Conservation (phyloP, 2,888 invertebrate genomes). For the Nephrotoma flavescens region DNA sequence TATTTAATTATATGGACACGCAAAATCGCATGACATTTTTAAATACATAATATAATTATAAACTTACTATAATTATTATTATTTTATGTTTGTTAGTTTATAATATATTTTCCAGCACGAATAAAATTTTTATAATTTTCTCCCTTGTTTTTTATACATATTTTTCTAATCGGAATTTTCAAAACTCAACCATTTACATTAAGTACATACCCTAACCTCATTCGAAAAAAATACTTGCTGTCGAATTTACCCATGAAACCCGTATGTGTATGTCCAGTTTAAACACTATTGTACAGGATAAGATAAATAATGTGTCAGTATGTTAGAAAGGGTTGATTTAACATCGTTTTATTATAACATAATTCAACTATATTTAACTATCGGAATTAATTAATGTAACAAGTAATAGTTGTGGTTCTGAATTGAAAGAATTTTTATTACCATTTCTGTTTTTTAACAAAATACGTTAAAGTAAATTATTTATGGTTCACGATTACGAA, state of each 20-base stretch:
- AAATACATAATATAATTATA: neutral
- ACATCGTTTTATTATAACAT: neutral
- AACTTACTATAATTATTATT: neutral
- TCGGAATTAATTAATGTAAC: neutral
- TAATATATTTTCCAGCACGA: neutral
- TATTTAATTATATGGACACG: neutral
- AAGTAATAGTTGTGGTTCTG: neutral
- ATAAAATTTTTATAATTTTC: neutral
- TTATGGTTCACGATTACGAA: too few relatives aligned
- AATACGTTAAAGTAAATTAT: too few relatives aligned
- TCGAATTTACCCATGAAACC: too few relatives aligned
- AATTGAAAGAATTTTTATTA: neutral
- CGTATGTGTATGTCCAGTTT: neutral
- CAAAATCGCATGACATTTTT: neutral
- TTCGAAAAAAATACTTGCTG: neutral
- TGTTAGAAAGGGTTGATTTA: neutral
- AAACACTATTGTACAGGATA: neutral
- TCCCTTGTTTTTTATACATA: neutral
- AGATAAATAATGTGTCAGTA: neutral
- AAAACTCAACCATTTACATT: neutral
- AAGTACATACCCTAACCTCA: neutral
- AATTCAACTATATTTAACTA: neutral
- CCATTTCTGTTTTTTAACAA: neutral
- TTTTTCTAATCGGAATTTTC: neutral
- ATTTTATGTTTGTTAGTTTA: neutral